Evolutionary conservation across 64 coral and sea anemone genomes (phyloP), one percentile per base, ranked within the genome.

Genomic region (Montipora sp.): DNA sequence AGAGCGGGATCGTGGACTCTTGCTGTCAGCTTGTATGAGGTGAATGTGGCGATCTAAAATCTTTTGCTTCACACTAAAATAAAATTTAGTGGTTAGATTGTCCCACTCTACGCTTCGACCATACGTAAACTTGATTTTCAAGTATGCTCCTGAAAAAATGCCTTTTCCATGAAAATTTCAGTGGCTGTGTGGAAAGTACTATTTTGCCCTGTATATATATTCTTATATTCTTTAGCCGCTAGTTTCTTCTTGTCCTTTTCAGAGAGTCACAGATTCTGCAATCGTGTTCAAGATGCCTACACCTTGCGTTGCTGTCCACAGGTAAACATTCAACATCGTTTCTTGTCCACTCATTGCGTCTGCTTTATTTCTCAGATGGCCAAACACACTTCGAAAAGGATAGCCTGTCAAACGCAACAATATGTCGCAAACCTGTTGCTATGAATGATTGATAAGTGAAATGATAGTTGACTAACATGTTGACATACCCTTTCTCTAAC

Each of bases 231-330:
- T 36, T 36, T 36, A 36, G 36, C 36, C 36, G 36, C 36, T 36
- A 36, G 36, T 36, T 51, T 12, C 0, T 79, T 50, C 27, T 15
- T 72, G 47, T 70, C 22, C 14, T 47, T 48, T 11, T 57, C 70
- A 99, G 98, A 96, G 46, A 99, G 98, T 72, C 98, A 99, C 80
- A 92, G 98, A 24, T 96, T 96, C 50, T 99, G 98, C 81, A 88
- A 89, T 8, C 94, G 94, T 0, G 91, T 99, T 12, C 98, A 99
- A 69, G 98, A 99, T 51, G 94, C 98, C 0, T 99, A 99, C 59
- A 96, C 94, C 12, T 88, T 99, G 27, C 98, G 98, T 50, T 99
- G 98, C 48, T 96, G 94, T 71, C 98, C 98, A 5, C 98, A 99
- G 94, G 98, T 99, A 77, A 0, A 8, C 11, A 8, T 8, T 57